phyloP scores from a whole-genome alignment of 2,113 vertebrate species.

The Bettongia penicillata region DNA sequence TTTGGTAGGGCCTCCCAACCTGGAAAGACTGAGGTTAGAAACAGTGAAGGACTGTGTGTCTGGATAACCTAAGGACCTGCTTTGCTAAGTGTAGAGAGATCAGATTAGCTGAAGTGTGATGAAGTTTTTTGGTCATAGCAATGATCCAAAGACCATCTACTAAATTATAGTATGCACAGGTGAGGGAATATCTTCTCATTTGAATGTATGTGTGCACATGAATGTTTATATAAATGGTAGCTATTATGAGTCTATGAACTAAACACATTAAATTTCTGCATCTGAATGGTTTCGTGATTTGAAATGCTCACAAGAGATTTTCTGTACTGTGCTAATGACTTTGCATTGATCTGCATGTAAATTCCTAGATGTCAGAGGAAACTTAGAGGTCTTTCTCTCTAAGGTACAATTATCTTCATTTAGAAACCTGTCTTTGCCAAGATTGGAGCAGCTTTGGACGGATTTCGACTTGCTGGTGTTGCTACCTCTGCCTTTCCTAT shows the following conservation, averaged over 20 bases:
- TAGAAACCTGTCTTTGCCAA: constrained; percentile 18
- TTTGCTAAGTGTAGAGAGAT: not conserved
- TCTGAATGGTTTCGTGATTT: constrained; percentile 13
- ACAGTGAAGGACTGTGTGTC: not conserved
- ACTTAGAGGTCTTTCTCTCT: not conserved
- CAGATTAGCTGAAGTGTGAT: not conserved
- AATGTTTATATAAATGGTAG: not conserved
- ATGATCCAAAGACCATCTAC: not conserved
- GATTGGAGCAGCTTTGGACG: not conserved
- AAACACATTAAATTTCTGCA: not conserved
- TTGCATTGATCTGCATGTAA: not conserved
- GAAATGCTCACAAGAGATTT: constrained; percentile 12
- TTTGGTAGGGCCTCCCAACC: not conserved
- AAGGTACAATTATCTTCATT: not conserved
- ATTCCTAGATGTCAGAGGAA: not conserved
- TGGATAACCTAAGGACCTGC: not conserved
- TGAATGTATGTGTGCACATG: not conserved
- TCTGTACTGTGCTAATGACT: constrained; percentile 16
- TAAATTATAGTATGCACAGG: not conserved
- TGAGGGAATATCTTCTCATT: not conserved
- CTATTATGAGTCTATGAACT: not conserved
- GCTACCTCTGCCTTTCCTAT: not conserved
- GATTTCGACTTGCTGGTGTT: not conserved
- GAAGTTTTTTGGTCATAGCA: not conserved
- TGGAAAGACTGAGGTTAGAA: not conserved